Evolutionary conservation across 2,888 invertebrate genomes (phyloP), one percentile per base, ranked within the genome.

Genomic region (Protonemura montana): DNA sequence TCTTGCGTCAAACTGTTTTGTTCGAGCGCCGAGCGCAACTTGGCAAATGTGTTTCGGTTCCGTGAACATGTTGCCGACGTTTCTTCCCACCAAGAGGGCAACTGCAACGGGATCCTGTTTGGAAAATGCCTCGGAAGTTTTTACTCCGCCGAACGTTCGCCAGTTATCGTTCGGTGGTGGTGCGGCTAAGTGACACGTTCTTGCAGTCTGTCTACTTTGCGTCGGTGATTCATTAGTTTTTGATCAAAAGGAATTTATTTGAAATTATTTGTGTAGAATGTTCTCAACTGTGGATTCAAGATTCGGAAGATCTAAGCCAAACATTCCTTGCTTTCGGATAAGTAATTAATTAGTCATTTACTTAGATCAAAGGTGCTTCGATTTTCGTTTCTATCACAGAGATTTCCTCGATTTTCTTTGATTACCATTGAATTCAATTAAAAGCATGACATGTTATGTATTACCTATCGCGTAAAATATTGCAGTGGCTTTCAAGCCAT

Each of bases 321-420:
- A 84, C 84, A 84, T 84, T 3, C 84, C 84, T 0, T 84, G 84
- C 59, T 84, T 84, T 16, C 59, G 84, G 25, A 42, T 84, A 28
- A 84, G 59, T 84, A 82, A 82, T n/a, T 29, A 81, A 2, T 77
- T n/a, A 77, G 10, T 35, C 10, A 35, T 35, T 10, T 10, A 35
- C 10, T 35, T 35, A 10, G 35, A 6, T 35, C 35, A 35, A 35
- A 35, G 35, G 35, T 35, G 3, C 10, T 35, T 35, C 35, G 35
- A 35, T 35, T 6, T 35, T 35, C 35, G 35, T 35, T 35, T n/a
- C n/a, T n/a, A n/a, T n/a, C n/a, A n/a, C n/a, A n/a, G n/a, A n/a
- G n/a, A n/a, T n/a, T n/a, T n/a, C n/a, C n/a, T n/a, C n/a, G n/a
- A n/a, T n/a, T n/a, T n/a, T n/a, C n/a, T n/a, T n/a, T n/a, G n/a